phyloP scores from a whole-genome alignment of 2,113 vertebrate genomes.

The Rhynchomys soricoides region DNA sequence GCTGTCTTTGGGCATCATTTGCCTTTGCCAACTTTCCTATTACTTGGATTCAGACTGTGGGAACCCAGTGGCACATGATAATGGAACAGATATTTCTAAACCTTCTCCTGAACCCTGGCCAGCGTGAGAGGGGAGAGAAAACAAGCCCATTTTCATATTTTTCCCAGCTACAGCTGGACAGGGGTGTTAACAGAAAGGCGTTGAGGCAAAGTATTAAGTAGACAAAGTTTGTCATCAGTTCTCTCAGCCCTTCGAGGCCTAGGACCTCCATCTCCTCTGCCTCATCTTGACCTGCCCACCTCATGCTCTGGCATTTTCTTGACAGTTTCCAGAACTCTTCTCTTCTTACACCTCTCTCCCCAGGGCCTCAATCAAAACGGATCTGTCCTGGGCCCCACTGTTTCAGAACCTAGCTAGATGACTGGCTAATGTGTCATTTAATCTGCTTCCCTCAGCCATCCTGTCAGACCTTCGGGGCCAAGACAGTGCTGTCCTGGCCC shows the following conservation, averaged over 20 bases:
- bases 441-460: slow-evolving; percentile 60
- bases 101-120: slow-evolving; percentile 62
- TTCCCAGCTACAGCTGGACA: slow-evolving; percentile 77
- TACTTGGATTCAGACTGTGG: slow-evolving; percentile 79
- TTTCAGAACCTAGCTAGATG: slow-evolving; percentile 50
- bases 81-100: slow-evolving; percentile 72
- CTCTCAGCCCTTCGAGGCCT: slow-evolving; percentile 13
- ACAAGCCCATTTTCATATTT: slow-evolving; percentile 70
- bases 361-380: slow-evolving; percentile 50
- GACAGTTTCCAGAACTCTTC: slow-evolving; percentile 54
- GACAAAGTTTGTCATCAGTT: slow-evolving; percentile 60
- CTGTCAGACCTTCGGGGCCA: slow-evolving; percentile 64
- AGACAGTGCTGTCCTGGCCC: slow-evolving; percentile 68
- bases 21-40: slow-evolving; percentile 77
- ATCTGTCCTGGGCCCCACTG: slow-evolving; percentile 29
- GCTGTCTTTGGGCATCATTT: slow-evolving; percentile 79
- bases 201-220: slow-evolving; percentile 58
- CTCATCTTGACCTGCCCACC: slow-evolving; percentile 41
- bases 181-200: slow-evolving; percentile 55
- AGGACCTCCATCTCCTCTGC: slow-evolving; percentile 40
- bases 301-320: slow-evolving; percentile 13
- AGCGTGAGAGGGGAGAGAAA: slow-evolving; percentile 39
- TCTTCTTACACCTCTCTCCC: slow-evolving; percentile 43
- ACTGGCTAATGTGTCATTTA: slow-evolving; percentile 62
- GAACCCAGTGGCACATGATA: slow-evolving; percentile 64